Percentiles rank a stretch among this genome's conserved stretches.
phyloP scores from a whole-genome alignment of 2,888 invertebrate species.

The Cerastis leucographa region DNA sequence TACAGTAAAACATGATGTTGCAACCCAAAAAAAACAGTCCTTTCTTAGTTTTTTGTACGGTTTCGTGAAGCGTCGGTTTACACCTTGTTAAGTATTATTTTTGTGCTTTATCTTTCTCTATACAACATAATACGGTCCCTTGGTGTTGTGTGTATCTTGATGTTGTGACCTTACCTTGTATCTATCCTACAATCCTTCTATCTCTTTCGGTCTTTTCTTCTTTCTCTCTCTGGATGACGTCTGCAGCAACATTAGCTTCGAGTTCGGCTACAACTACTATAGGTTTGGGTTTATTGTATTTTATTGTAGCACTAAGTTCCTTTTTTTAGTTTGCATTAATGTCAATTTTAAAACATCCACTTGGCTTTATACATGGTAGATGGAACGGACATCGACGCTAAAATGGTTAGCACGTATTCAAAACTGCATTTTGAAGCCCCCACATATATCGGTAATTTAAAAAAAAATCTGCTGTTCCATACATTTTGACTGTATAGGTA shows the following conservation, averaged over 20 bases:
- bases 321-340: background rate
- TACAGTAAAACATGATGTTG: background rate
- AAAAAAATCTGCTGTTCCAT: too few relatives aligned
- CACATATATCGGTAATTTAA: too few relatives aligned
- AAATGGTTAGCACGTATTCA: too few relatives aligned
- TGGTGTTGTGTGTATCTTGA: conserved; percentile 22
- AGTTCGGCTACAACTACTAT: conserved; percentile 55
- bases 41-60: background rate
- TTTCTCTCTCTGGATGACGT: conserved; percentile 43
- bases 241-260: conserved; percentile 55
- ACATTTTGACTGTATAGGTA: too few relatives aligned
- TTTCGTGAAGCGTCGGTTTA: background rate
- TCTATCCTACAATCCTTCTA: conserved; percentile 33
- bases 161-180: conserved; percentile 35
- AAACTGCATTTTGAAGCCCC: too few relatives aligned
- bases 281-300: conserved; percentile 42
- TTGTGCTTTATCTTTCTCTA: background rate
- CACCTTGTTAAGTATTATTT: background rate
- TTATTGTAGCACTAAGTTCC: conserved; percentile 3
- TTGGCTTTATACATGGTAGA: background rate
- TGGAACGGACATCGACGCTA: too few relatives aligned
- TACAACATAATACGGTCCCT: conserved; percentile 16
- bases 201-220: conserved; percentile 51
- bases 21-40: background rate
- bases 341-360: background rate